Conservation (phyloP, 2,797 vertebrate species). For the Epinephelus awoara region DNA sequence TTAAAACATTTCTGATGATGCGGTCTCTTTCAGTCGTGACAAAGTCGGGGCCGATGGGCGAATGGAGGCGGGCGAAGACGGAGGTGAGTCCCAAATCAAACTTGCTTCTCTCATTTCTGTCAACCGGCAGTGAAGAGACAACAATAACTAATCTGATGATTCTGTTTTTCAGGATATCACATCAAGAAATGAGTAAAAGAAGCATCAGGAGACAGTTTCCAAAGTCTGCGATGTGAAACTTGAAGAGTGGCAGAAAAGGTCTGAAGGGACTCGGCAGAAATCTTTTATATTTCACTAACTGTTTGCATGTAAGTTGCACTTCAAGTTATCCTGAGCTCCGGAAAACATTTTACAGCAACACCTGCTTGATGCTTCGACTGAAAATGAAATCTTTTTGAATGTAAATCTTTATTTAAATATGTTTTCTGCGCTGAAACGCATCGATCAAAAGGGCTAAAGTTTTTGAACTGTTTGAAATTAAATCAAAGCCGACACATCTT, state of each 20-base stretch:
- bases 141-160: accelerated
- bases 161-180: constrained; percentile 82
- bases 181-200: constrained; percentile 82
- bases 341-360: constrained; percentile 31
- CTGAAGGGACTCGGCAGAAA: constrained; percentile 12
- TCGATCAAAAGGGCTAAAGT: not conserved
- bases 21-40: constrained; percentile 70
- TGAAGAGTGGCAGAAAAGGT: not conserved
- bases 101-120: accelerated
- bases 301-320: constrained; percentile 60
- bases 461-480: not conserved
- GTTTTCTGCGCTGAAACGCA: not conserved
- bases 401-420: not conserved
- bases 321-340: constrained; percentile 31
- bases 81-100: constrained; percentile 75
- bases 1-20: not conserved
- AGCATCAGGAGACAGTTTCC: not conserved
- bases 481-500: not conserved
- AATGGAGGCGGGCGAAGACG: constrained; percentile 81
- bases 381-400: not conserved
- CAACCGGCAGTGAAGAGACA: not conserved
- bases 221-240: not conserved
- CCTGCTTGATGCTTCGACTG: not conserved
- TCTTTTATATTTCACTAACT: constrained; percentile 23
- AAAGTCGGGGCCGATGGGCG: constrained; percentile 70